Percentiles rank a stretch among this genome's conserved stretches.
These are phyloP conservation scores for Pipistrellus pygmaeus DNA, from an alignment of 2,797 vertebrate species.

Conservation along the genomic window DNA sequence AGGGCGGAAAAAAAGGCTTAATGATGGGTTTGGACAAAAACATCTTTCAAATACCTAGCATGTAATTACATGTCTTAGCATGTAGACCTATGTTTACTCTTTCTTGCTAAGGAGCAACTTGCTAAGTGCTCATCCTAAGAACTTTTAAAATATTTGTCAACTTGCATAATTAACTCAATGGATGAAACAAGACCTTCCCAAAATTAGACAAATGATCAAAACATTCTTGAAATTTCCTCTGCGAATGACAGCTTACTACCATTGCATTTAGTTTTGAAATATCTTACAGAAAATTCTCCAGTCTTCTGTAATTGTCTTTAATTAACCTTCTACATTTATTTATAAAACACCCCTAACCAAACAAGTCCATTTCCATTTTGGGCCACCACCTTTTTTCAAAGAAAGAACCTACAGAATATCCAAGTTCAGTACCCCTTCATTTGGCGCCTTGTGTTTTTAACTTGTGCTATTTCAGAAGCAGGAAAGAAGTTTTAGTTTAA, in stretches of 20 bases:
- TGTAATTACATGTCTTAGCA: constrained; percentile 77
- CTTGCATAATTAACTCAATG: constrained; percentile 25
- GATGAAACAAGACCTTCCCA: constrained; percentile 42
- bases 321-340: constrained; percentile 54
- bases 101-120: constrained; percentile 67
- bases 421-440: background rate
- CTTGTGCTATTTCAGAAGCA: constrained; percentile 52
- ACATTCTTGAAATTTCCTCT: constrained; percentile 40
- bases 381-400: constrained; percentile 16
- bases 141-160: background rate
- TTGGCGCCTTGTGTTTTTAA: constrained; percentile 64
- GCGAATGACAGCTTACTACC: background rate
- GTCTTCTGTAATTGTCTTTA: constrained; percentile 53
- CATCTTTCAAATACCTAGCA: constrained; percentile 76
- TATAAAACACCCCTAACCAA: constrained; percentile 57
- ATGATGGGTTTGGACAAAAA: constrained; percentile 80
- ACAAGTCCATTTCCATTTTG: constrained; percentile 35
- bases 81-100: constrained; percentile 73
- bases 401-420: constrained; percentile 52
- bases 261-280: constrained; percentile 9
- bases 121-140: constrained; percentile 69
- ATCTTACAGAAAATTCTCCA: background rate
- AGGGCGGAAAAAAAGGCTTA: constrained; percentile 75
- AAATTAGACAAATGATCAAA: constrained; percentile 57
- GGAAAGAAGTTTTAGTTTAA: constrained; percentile 43